A percentile compares a stretch with the other conserved stretches of the same genome.
Conservation (phyloP, 2,888 invertebrate species). For the Pterobdella sp. region DNA sequence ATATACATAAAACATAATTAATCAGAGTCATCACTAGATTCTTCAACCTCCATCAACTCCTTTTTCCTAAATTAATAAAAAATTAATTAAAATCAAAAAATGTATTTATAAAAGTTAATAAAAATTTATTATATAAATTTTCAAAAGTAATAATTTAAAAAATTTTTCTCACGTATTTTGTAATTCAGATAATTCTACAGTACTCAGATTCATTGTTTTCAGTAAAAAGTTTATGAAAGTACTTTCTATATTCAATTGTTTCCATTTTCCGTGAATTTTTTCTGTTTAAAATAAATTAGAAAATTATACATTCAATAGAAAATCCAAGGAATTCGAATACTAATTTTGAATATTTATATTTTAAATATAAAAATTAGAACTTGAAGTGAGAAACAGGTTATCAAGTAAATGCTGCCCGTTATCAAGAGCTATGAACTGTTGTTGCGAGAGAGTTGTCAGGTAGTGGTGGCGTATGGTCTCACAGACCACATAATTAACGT, state of each 20-base stretch:
- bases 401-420: conserved; percentile 9
- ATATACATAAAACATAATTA: too few species aligned
- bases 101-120: background rate
- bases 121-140: background rate
- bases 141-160: background rate
- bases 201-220: background rate
- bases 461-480: conserved; percentile 10
- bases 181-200: background rate
- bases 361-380: background rate
- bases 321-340: too few species aligned
- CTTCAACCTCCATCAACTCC: background rate
- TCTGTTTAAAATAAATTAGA: background rate
- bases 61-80: background rate
- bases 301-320: too few species aligned
- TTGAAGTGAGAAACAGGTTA: conserved; percentile 2
- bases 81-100: background rate
- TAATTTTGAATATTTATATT: too few species aligned
- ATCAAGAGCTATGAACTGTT: background rate
- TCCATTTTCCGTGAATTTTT: conserved; percentile 1
- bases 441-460: background rate
- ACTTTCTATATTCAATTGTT: background rate
- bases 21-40: conserved; percentile 6
- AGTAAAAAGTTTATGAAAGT: background rate
- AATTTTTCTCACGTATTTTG: background rate
- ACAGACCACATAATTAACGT: background rate